Base-by-base conservation (phyloP, 2,113 vertebrate genomes). In the Petromus typicus region DNA sequence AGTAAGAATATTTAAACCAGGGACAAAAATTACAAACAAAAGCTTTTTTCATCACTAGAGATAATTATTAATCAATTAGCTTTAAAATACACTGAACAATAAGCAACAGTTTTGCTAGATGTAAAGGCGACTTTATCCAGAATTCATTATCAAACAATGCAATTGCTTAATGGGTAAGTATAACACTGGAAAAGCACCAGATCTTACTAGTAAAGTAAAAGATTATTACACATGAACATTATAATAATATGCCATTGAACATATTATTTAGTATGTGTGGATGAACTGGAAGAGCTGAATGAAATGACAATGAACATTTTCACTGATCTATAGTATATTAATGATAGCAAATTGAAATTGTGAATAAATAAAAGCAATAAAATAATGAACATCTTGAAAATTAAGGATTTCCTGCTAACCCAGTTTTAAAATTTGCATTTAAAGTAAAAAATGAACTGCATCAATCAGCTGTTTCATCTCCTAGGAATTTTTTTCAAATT, bases 221-320 rank as follows among this genome's bases (percentile, higher is more conserved):
- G 1, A 57, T 86, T 91, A 80, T 67, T 67, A 37, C 25, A 80
- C 6, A 84, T 66, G 86, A 95, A 91, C 51, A 64, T 56, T 86
- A 22, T 11, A 89, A 95, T 93, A 96, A 96, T 96, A 90, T 93
- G 76, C 9, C 37, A 43, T 61, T 81, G 34, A 84, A 94, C 81
- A 94, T 93, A 96, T 95, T 95, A 96, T 95, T 93, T 69, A 73
- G 3, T 82, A 80, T 16, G 66, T 79, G 32, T 59, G 89, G 90
- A 89, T 95, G 85, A 12, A n/a, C 48, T 86, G 61, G 25, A 85
- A 93, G 30, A 34, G 40, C 27, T 96, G 90, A 64, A 93, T 96
- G 94, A 90, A 95, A 95, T 96, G 96, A 92, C 11, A 81, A 91
- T 92, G 85, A 85, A 64, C 23, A 64, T n/a, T 71, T 82, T 3